phyloP scores from a whole-genome alignment of 1,140 invertebrate species.

The Neotoxoptera formosana region DNA sequence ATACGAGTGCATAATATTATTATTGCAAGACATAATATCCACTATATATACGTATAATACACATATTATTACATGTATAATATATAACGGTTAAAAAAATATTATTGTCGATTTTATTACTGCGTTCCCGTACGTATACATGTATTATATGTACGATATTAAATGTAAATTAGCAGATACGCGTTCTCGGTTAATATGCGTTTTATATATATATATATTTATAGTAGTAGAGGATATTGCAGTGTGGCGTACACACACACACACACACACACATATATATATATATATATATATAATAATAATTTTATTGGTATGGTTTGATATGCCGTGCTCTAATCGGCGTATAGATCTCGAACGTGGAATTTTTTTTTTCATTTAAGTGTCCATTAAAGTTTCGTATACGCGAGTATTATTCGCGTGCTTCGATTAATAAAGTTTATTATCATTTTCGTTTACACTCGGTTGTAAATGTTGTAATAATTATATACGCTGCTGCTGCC shows the following conservation, averaged over 20 bases:
- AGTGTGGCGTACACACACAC: not conserved
- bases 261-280: too few relatives aligned
- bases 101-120: slow-evolving; percentile 9
- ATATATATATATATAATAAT: too few relatives aligned
- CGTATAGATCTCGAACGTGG: not conserved
- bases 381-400: not conserved
- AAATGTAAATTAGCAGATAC: slow-evolving; percentile 6
- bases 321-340: not conserved
- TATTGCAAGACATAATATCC: not conserved
- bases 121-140: not conserved
- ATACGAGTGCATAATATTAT: not conserved
- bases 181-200: not conserved
- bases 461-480: too few relatives aligned
- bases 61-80: not conserved
- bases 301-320: not conserved
- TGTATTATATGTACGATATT: not conserved
- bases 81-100: slow-evolving; percentile 8
- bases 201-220: not conserved
- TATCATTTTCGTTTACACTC: not conserved
- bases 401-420: not conserved
- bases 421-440: not conserved
- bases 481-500: not conserved
- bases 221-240: not conserved
- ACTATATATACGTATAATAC: not conserved
- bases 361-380: not conserved